A percentile compares a stretch with the other conserved stretches of the same genome.
Evolutionary conservation across 2,888 invertebrate species (phyloP).

Genomic region (Stictocephala bisonia): DNA sequence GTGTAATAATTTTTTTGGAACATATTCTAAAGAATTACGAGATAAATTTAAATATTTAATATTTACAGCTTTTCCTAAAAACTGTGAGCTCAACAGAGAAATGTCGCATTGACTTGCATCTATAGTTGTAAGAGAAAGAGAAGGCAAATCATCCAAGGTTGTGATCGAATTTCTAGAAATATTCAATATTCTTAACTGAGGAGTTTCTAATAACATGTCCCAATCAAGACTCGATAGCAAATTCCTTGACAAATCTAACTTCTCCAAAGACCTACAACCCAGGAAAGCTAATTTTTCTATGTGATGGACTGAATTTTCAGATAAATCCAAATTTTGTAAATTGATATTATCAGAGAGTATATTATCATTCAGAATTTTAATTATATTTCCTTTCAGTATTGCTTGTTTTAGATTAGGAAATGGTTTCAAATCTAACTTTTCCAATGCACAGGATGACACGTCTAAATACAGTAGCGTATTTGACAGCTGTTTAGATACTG

Average conservation of each 20-base stretch:
- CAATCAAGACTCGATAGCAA: slow-evolving; percentile 9
- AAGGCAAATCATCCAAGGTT: slow-evolving; percentile 11
- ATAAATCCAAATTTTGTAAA: slow-evolving; percentile 23
- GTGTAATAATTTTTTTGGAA: slow-evolving; percentile 5
- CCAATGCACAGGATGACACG: slow-evolving; percentile 39
- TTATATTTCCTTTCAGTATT: slow-evolving; percentile 29
- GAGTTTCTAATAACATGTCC: slow-evolving; percentile 12
- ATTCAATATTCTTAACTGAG: slow-evolving; percentile 11
- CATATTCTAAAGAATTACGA: slow-evolving; percentile 28
- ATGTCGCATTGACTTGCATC: slow-evolving; percentile 44
- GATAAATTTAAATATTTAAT: slow-evolving; percentile 36
- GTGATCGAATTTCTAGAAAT: slow-evolving; percentile 35
- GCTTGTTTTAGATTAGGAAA: slow-evolving; percentile 25
- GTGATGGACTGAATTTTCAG: slow-evolving; percentile 40
- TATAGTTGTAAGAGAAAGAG: neutral
- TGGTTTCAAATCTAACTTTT: neutral
- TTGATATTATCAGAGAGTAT: slow-evolving; percentile 14
- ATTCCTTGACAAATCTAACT: slow-evolving; percentile 34
- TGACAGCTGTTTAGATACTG: slow-evolving; percentile 16
- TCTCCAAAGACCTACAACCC: neutral
- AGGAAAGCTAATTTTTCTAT: slow-evolving; percentile 25
- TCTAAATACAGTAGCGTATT: slow-evolving; percentile 14
- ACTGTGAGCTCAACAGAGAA: neutral
- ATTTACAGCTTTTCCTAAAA: neutral
- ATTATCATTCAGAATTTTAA: slow-evolving; percentile 29